A percentile compares a stretch with the other conserved stretches of the same genome.
These are phyloP conservation scores for Hormiphora californensis DNA, from an alignment of 37 sponge, comb jelly and placozoan species.

Conservation along the genomic window DNA sequence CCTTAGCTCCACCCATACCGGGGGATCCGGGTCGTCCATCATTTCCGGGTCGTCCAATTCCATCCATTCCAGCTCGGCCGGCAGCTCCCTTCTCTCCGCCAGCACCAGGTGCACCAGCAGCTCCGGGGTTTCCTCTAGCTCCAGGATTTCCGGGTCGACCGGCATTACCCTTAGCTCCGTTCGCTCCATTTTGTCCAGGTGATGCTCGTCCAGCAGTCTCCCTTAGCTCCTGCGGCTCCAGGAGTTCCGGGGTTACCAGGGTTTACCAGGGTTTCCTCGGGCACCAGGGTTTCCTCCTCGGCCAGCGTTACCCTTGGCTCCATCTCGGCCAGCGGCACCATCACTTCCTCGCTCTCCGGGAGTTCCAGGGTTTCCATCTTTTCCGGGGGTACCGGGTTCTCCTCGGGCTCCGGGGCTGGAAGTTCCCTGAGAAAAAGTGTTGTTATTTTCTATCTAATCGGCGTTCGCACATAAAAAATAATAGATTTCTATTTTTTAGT, in stretches of 20 bases:
- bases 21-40: conserved; percentile 50
- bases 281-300: neutral
- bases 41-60: conserved; percentile 22
- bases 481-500: neutral
- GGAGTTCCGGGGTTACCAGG: neutral
- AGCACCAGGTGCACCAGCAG: no score
- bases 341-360: neutral
- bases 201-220: neutral
- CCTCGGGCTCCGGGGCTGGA: conserved; percentile 28
- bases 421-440: neutral
- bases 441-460: neutral
- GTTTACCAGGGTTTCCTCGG: neutral
- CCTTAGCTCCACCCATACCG: conserved; percentile 25
- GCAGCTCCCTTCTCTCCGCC: no score
- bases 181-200: neutral
- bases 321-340: conserved; percentile 53
- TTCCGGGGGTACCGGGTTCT: conserved; percentile 8
- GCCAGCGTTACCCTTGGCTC: conserved; percentile 54
- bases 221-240: conserved; percentile 2
- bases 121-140: conserved; percentile 9
- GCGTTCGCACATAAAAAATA: neutral
- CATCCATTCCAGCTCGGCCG: neutral
- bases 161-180: neutral
- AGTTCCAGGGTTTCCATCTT: neutral
- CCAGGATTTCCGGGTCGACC: neutral